These are phyloP conservation scores for Acropternis orthonyx DNA, from an alignment of 2,797 vertebrate species.

Conservation along the genomic window DNA sequence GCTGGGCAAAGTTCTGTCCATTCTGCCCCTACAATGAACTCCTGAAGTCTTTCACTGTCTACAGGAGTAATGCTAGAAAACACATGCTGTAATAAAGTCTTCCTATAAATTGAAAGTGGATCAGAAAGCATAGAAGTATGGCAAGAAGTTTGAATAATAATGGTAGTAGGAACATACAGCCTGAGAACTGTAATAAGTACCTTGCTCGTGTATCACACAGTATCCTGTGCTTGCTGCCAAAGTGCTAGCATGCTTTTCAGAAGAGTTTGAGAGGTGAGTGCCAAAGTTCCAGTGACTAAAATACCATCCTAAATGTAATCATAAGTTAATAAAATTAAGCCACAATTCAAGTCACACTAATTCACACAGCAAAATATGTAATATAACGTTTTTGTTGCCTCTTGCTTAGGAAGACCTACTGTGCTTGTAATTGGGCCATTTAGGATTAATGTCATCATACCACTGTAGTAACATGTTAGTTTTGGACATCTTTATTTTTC, in stretches of 20 bases:
- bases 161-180: neutral
- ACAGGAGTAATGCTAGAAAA: neutral
- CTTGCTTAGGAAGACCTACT: neutral
- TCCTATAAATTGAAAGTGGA: neutral
- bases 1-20: neutral
- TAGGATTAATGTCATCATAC: neutral
- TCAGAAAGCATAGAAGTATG: neutral
- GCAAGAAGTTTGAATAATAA: neutral
- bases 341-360: neutral
- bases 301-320: neutral
- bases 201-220: accelerated
- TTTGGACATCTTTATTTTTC: neutral
- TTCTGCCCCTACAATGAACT: neutral
- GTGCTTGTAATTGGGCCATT: neutral
- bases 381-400: neutral
- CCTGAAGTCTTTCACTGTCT: neutral
- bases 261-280: neutral
- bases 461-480: neutral
- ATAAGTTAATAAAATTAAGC: neutral
- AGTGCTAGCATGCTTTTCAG: neutral
- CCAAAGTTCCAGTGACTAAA: neutral
- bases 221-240: neutral
- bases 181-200: neutral
- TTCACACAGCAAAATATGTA: neutral
- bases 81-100: neutral